Base-by-base conservation (phyloP, 2,797 vertebrate species). In the Rhinatrema bivittatum region DNA sequence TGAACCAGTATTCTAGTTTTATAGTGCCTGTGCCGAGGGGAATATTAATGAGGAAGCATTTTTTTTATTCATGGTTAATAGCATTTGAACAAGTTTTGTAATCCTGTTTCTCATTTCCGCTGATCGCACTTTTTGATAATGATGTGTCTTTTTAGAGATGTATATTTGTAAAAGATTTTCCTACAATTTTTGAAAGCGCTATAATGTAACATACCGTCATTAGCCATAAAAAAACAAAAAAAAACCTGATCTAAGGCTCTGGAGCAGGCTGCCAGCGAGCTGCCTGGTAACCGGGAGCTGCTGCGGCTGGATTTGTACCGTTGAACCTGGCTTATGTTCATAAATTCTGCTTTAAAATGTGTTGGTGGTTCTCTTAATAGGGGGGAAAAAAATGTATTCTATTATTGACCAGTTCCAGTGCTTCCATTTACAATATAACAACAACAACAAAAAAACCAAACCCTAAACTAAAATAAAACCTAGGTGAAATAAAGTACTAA, bases 11-110 rank as follows among this genome's bases (percentile, higher is more conserved):
- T 69, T 59, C 50, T 52, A 67, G 56, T 70, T 67, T 50, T 42
- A 49, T 61, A 65, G 73, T 73, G 70, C 76, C 75, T 65, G 52
- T 51, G 41, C 54, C 52, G 53, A 67, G 47, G 50, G 65, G 76
- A 60, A 39, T 68, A 65, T 76, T 63, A 62, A 78, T 65, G 45
- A n/a, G 65, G 43, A 53, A 68, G 55, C 47, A 58, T 70, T 74
- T 85, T 42, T 71, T 72, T 55, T 67, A 30, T 54, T 53, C 59
- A 39, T 59, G 54, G 63, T 57, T 25, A 23, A 56, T 50, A 56
- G 64, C 66, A 61, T 81, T 82, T 80, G 74, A 55, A 65, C 79
- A 79, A 76, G 56, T 80, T 86, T 84, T 86, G 46, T 86, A 82
- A 79, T 52, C 31, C 47, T 41, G 42, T 22, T 52, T 69, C 74